Evolutionary conservation across 2,113 vertebrate genomes (phyloP).

Genomic region (Isurus oxyrinchus): DNA sequence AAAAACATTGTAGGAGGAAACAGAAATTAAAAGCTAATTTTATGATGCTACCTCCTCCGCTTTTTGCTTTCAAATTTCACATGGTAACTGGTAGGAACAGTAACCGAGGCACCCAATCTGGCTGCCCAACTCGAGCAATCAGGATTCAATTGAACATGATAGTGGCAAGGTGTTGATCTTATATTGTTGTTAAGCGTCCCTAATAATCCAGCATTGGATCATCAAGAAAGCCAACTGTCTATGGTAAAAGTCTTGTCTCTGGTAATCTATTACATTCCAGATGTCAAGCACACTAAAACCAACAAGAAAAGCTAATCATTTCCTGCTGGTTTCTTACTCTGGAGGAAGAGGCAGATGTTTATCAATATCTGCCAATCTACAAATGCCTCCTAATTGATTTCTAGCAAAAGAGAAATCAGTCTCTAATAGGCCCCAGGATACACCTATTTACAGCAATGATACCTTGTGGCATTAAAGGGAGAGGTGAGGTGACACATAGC

Average conservation of each 20-base stretch:
- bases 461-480: background rate
- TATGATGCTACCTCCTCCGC: background rate
- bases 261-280: background rate
- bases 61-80: background rate
- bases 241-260: background rate
- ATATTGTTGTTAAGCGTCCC: background rate
- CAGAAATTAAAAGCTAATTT: background rate
- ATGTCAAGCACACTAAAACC: background rate
- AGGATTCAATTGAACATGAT: background rate
- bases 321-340: constrained; percentile 6
- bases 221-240: background rate
- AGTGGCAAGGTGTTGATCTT: background rate
- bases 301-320: background rate
- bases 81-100: background rate
- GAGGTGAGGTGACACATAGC: background rate
- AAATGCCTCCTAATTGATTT: background rate
- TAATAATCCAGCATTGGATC: background rate
- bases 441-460: no score
- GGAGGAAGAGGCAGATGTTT: background rate
- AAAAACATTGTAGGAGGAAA: background rate
- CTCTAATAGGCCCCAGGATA: background rate
- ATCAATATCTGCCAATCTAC: background rate
- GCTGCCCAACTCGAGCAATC: background rate
- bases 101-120: background rate
- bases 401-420: background rate